Base-by-base conservation (phyloP, 2,113 vertebrate genomes). In the Pteronura brasiliensis region DNA sequence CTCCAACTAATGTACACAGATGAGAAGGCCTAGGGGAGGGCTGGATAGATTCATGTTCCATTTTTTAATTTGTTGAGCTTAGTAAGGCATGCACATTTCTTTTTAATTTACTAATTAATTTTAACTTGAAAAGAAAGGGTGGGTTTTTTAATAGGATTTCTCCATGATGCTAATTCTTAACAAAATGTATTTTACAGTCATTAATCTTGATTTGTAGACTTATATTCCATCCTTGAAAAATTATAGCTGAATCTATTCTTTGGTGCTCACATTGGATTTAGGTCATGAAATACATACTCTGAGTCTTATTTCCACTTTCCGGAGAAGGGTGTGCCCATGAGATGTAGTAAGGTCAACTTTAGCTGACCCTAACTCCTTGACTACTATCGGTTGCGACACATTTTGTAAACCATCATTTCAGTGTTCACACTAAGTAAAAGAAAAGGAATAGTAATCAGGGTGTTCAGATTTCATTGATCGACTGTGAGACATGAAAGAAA, bases 71-170 rank as follows among this genome's bases (percentile, higher is more conserved):
- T 96, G 91, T 74, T 47, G 55, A 96, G 80, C 14, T 96, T 71
- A 95, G 47, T 59, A 71, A 96, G 29, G 80, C 74, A 84, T 91
- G 44, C 21, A 36, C 18, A 69, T 44, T 88, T 96, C 65, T 89
- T 95, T 95, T 97, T 65, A 95, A 93, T 91, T 91, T 74, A 59
- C 71, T 86, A 90, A 91, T 91, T 96, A 95, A 94, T 72, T 96
- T 93, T 87, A 96, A 94, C 23, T 95, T 90, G 42, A 90, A 95
- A 95, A 93, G 18, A 47, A 67, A 92, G 11, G 9, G 15, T 34
- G n/a, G 4, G 34, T 18, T 67, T 55, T 76, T 94, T 39, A 31
- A 96, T 49, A 36, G 4, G 20, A 36, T 86, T 86, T 94, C 94
- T 87, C 74, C 34, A 82, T 31, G 65, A 44, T 57, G 12, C 9